Percentiles rank a stretch among this genome's conserved stretches.
Evolutionary conservation across 2,113 vertebrate genomes (phyloP).

Genomic region (Tympanuchus pallidicinctus): DNA sequence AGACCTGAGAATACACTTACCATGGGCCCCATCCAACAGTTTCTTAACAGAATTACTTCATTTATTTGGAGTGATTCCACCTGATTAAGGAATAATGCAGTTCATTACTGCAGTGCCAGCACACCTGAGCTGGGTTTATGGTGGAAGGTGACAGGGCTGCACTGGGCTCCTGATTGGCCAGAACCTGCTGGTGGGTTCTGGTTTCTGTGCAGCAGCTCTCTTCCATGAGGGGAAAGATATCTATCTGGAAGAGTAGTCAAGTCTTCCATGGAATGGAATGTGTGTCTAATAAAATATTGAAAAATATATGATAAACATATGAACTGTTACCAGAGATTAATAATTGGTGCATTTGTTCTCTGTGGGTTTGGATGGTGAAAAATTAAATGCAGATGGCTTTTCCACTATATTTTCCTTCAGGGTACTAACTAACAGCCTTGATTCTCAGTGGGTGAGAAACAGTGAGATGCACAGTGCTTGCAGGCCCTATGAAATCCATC

Average conservation of each 20-base stretch:
- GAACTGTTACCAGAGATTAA: background rate
- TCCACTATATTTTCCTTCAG: background rate
- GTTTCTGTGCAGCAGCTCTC: background rate
- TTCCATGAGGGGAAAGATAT: background rate
- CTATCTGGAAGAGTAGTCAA: background rate
- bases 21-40: background rate
- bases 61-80: background rate
- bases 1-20: background rate
- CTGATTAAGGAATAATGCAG: background rate
- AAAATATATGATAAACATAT: background rate
- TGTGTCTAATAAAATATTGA: background rate
- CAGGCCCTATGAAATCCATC: background rate
- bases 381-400: background rate
- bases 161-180: background rate
- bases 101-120: background rate
- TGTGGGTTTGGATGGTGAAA: background rate
- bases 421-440: background rate
- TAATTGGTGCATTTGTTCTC: background rate
- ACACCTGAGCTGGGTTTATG: background rate
- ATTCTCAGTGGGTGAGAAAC: background rate
- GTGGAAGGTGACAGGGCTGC: fast-evolving
- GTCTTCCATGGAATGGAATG: background rate
- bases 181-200: fast-evolving
- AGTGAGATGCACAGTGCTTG: background rate
- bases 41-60: background rate